Evolutionary conservation across 2,797 vertebrate genomes (phyloP).

Genomic region (Gallirallus australis): DNA sequence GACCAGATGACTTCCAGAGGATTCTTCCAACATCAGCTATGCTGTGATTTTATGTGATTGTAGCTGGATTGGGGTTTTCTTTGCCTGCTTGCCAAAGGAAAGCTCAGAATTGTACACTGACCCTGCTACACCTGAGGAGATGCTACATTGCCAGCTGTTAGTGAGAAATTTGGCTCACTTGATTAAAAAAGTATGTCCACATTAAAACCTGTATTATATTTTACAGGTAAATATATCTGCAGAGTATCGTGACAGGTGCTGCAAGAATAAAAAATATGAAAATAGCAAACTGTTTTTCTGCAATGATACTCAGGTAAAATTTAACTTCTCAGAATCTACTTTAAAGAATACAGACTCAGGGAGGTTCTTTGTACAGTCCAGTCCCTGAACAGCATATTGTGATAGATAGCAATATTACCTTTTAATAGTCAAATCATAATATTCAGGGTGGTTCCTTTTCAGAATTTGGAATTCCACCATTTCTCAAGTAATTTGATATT

Average conservation of each 20-base stretch:
- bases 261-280: background rate
- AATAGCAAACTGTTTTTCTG: slow-evolving; percentile 43
- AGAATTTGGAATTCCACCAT: background rate
- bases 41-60: background rate
- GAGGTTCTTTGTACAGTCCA: background rate
- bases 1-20: background rate
- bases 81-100: background rate
- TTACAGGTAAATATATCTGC: slow-evolving; percentile 66
- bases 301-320: slow-evolving; percentile 68
- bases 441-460: background rate
- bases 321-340: background rate
- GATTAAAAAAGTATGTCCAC: background rate
- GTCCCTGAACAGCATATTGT: background rate
- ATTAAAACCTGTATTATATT: background rate
- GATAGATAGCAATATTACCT: background rate
- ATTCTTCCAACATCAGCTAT: background rate
- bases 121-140: background rate
- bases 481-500: background rate
- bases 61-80: background rate
- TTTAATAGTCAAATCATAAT: background rate
- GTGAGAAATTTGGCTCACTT: background rate
- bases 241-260: slow-evolving; percentile 39
- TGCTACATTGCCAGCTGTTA: background rate
- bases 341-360: background rate
- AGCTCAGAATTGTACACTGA: background rate